Base-by-base conservation (phyloP, 2,888 invertebrate genomes). In the Nipponacmea schrenckii region DNA sequence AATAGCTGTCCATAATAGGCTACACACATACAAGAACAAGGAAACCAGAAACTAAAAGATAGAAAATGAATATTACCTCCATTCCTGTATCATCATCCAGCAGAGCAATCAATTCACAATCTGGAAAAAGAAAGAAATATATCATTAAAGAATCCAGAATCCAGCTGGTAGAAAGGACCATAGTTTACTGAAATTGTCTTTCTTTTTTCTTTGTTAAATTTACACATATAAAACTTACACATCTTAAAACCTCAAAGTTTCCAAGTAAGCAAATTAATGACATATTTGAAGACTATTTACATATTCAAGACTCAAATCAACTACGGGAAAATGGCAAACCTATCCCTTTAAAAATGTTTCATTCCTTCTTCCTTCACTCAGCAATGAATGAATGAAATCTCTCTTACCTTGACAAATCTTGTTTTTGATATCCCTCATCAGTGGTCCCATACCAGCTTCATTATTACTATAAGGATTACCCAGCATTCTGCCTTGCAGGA, bases 351-450 rank as follows among this genome's bases (percentile, higher is more conserved):
- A 27, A 62, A 10, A 15, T 24, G 17, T 44, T 17, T 10, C 26
- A 45, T 20, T 24, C 12, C 20, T 12, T 24, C 27, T 20, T 24
- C 12, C 20, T 12, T 24, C 27, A 17, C 44, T 46, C 39, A 5
- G 39, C 39, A 8, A 39, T 39, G 39, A n/a, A n/a, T n/a, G n/a
- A n/a, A n/a, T n/a, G 8, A 5, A 7, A 39, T 8, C 4, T 7
- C 2, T 31, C 74, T 69, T 70, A 87, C 87, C 88, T 81, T 85
- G 86, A 77, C 89, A 89, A 56, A 98, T 98, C 90, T 98, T 98
- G 90, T 99, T 98, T 90, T 99, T 99, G 14, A 99, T 96, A 88
- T 99, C 97, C 56, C 98, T 92, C 98, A 99, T 98, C 15, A 98
- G 90, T 0, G 98, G 98, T 0, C 98, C 98, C 82, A 99, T 92